phyloP scores from a whole-genome alignment of 2,888 invertebrate genomes.

The Euplagia quadripunctaria region DNA sequence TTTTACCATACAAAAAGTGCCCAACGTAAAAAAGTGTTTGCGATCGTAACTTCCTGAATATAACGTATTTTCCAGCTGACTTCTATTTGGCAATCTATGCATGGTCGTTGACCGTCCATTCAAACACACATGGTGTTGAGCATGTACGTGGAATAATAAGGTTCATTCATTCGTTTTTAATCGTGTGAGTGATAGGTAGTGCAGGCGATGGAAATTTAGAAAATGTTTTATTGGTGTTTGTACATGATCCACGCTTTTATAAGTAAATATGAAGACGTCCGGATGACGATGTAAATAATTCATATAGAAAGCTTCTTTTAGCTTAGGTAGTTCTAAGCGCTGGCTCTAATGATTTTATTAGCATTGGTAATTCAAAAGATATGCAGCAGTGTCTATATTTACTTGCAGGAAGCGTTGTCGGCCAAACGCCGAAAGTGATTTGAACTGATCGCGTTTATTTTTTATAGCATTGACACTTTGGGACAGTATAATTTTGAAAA shows the following conservation, averaged over 20 bases:
- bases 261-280: not conserved
- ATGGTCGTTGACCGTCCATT: constrained; percentile 55
- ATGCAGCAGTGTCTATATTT: constrained; percentile 57
- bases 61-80: constrained; percentile 46
- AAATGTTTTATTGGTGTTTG: too few species aligned
- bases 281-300: not conserved
- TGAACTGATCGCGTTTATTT: constrained; percentile 19
- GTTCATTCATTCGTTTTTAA: constrained; percentile 27
- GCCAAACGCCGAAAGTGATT: constrained; percentile 17
- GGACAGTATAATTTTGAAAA: not conserved
- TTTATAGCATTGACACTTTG: constrained; percentile 1
- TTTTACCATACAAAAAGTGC: too few species aligned
- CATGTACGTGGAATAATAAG: constrained; percentile 50
- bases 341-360: constrained; percentile 31
- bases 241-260: too few species aligned
- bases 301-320: not conserved
- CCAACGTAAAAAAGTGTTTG: not conserved
- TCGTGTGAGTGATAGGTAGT: not conserved
- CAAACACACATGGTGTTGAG: constrained; percentile 43
- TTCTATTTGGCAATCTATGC: constrained; percentile 53
- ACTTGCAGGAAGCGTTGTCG: constrained; percentile 17
- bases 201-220: not conserved
- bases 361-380: constrained; percentile 50
- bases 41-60: constrained; percentile 11
- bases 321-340: not conserved